Evolutionary conservation across 2,797 vertebrate genomes (phyloP), one percentile per base, ranked within the genome.

Genomic region (Hypotaenidia philippensis): DNA sequence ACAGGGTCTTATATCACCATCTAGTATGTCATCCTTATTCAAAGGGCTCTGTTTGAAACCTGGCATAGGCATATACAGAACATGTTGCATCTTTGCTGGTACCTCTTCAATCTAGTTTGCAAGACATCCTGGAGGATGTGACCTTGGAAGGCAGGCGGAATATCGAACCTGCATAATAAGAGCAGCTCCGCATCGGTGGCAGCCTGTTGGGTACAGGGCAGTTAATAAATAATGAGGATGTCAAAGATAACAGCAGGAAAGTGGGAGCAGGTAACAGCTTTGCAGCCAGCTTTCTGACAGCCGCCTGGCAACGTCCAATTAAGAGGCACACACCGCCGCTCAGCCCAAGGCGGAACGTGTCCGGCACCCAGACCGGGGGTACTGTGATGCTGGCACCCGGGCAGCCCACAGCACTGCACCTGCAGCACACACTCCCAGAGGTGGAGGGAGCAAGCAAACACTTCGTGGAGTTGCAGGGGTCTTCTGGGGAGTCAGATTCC

Each of bases 171-270:
- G 92, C 87, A 76, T 85, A 92, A 90, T 75, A 81, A 44, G 44
- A 87, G 87, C 74, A 68, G 76, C 71, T 81, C 93, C 2, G 27
- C 94, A 52, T 9, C 29, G 0, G 49, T 13, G 50, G 92, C 93
- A 95, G 96, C 87, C 93, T 93, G 81, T 75, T 89, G 89, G 87
- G 68, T 53, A 74, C 76, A 36, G 75, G 94, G 87, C 87, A 97
- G 92, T 96, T 95, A 93, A 95, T 93, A 95, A 96, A 95, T 94
- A 96, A 96, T 92, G 92, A 94, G 91, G 81, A 93, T 93, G 95
- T 95, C 94, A 96, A 81, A 83, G 94, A 91, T 53, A 96, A 81
- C 94, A 93, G 91, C 93, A 75, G 87, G 94, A 21, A 83, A 65
- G 91, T 18, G 92, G 82, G 92, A 95, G 80, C 91, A 80, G 80